These are phyloP conservation scores for Ailuropoda melanoleuca DNA, from an alignment of 2,113 vertebrate genomes.

Conservation along the genomic window DNA sequence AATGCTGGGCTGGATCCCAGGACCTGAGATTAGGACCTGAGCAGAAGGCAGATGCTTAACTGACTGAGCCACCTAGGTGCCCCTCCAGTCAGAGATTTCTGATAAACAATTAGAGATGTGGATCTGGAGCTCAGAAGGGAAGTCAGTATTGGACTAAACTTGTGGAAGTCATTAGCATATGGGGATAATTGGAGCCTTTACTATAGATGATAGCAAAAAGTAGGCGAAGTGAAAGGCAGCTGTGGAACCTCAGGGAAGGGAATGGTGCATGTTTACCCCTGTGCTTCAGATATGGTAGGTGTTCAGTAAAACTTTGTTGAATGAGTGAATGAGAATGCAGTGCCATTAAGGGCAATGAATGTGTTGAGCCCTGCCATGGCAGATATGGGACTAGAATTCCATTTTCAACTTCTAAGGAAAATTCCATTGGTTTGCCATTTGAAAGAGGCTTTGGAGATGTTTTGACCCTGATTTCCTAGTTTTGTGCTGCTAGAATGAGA, in stretches of 20 bases:
- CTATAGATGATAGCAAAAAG: background rate
- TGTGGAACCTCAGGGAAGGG: background rate
- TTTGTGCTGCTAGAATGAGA: background rate
- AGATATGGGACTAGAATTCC: background rate
- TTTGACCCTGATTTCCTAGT: background rate
- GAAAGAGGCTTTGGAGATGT: background rate
- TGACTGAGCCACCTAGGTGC: background rate
- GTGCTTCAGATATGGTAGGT: background rate
- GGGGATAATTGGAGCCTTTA: background rate
- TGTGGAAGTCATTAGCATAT: background rate
- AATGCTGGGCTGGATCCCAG: background rate
- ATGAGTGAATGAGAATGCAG: background rate
- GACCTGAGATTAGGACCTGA: background rate
- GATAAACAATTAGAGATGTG: background rate
- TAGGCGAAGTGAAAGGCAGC: background rate
- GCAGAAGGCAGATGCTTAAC: background rate
- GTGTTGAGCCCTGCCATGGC: background rate
- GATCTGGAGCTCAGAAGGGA: background rate
- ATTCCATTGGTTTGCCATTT: conserved; percentile 13
- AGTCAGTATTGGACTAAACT: background rate
- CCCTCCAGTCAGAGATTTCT: background rate
- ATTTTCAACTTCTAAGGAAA: background rate
- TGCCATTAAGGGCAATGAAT: background rate
- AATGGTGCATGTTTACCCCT: background rate
- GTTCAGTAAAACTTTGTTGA: background rate